A percentile compares a stretch with the other conserved stretches of the same genome.
phyloP scores from a whole-genome alignment of 2,113 vertebrate genomes.

The Paradisaea rubra region DNA sequence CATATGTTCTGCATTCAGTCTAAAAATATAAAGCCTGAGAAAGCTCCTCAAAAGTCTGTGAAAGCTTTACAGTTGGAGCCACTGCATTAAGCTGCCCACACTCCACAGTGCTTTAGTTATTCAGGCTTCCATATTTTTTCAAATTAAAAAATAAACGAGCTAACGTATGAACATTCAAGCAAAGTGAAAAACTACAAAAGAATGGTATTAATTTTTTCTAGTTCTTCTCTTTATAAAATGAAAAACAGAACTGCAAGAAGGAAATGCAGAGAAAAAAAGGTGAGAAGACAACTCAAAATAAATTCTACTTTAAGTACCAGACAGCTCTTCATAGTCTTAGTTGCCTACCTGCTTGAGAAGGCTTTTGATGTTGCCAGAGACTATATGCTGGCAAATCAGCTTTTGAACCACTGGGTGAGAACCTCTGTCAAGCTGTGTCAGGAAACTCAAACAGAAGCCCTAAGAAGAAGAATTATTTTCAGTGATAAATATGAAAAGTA shows the following conservation, averaged over 20 bases:
- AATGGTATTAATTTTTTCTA: neutral
- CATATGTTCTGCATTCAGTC: neutral
- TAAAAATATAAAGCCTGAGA: neutral
- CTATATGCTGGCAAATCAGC: conserved; percentile 85
- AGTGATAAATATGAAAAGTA: neutral
- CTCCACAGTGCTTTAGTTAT: neutral
- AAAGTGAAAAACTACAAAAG: neutral
- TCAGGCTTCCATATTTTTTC: neutral
- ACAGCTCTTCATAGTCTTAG: neutral
- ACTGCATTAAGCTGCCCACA: neutral
- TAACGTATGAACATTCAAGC: neutral
- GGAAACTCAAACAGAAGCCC: conserved; percentile 96
- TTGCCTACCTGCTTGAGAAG: conserved; percentile 84
- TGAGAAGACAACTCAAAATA: neutral
- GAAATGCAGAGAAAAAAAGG: neutral
- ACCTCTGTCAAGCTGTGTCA: conserved; percentile 90
- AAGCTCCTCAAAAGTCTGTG: neutral
- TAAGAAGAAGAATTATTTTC: conserved; percentile 46
- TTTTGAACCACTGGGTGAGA: conserved; percentile 91
- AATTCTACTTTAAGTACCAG: neutral
- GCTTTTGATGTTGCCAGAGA: conserved; percentile 85
- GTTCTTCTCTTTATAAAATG: neutral
- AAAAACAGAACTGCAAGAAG: neutral
- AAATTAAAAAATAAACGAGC: neutral
- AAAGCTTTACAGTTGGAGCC: neutral